Evolutionary conservation across 2,113 vertebrate species (phyloP).

Genomic region (Sylvietta virens): DNA sequence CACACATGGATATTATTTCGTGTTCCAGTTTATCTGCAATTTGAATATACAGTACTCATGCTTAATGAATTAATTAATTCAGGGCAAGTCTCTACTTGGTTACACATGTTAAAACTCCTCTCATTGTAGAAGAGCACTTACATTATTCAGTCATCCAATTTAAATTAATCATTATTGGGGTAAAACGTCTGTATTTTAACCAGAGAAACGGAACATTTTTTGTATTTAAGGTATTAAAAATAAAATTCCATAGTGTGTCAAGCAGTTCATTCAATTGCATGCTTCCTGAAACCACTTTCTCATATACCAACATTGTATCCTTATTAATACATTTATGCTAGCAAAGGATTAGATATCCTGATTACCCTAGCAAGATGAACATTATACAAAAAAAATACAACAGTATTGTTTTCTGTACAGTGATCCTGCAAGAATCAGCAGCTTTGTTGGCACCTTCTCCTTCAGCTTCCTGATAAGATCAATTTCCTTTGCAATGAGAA

Average conservation of each 20-base stretch:
- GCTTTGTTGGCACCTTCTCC: slow-evolving; percentile 34
- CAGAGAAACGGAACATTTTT: background rate
- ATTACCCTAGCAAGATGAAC: slow-evolving; percentile 39
- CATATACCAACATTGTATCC: background rate
- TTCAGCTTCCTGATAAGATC: slow-evolving; percentile 52
- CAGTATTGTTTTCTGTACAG: slow-evolving; percentile 51
- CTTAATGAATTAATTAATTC: slow-evolving; percentile 65
- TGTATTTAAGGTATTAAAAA: background rate
- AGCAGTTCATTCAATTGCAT: background rate
- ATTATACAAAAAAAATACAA: slow-evolving; percentile 53
- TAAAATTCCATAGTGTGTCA: background rate
- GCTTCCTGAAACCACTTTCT: background rate
- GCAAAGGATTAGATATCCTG: slow-evolving; percentile 37
- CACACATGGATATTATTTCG: slow-evolving; percentile 35
- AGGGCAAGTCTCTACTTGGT: slow-evolving; percentile 39
- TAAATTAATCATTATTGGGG: slow-evolving; percentile 8
- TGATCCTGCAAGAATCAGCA: slow-evolving; percentile 43
- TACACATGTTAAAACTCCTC: slow-evolving; percentile 16
- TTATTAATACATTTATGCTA: slow-evolving; percentile 48
- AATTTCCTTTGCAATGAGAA: slow-evolving; percentile 54
- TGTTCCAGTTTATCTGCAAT: slow-evolving; percentile 53
- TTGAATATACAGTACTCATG: slow-evolving; percentile 55
- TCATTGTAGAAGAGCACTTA: background rate
- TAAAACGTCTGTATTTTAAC: background rate
- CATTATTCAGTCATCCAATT: slow-evolving; percentile 10